Percentiles rank a stretch among this genome's conserved stretches.
Conservation (phyloP, 2,113 vertebrate species). For the Prunella himalayana region DNA sequence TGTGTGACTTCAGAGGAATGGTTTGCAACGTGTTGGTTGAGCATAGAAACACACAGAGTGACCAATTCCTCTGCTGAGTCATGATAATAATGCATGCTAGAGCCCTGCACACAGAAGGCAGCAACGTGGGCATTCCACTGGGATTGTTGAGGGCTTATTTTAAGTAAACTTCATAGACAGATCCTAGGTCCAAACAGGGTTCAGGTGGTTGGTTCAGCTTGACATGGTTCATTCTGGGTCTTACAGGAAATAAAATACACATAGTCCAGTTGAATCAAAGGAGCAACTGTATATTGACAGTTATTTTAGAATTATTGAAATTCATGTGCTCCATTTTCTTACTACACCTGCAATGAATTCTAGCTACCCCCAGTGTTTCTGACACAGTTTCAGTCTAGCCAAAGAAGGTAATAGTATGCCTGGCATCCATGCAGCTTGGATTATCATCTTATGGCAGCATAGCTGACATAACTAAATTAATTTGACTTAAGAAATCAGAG, state of each 20-base stretch:
- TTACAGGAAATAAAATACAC: not conserved
- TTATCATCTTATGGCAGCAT: conserved; percentile 74
- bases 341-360: not conserved
- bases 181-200: not conserved
- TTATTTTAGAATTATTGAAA: not conserved
- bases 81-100: not conserved
- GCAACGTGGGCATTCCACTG: not conserved
- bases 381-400: conserved; percentile 11
- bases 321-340: not conserved
- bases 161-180: not conserved
- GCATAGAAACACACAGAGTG: not conserved
- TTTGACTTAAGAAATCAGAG: conserved; percentile 73
- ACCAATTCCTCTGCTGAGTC: not conserved
- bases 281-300: not conserved
- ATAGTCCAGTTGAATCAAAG: fast-evolving
- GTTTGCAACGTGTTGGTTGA: not conserved
- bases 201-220: not conserved
- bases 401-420: conserved; percentile 69
- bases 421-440: conserved; percentile 57
- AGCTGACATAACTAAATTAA: conserved; percentile 77
- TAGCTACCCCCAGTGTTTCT: not conserved
- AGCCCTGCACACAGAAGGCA: not conserved
- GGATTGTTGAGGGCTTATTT: not conserved
- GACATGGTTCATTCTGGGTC: not conserved
- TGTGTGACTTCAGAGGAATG: not conserved